Base-by-base conservation (phyloP, 2,888 invertebrate genomes). In the Drosophila recens region DNA sequence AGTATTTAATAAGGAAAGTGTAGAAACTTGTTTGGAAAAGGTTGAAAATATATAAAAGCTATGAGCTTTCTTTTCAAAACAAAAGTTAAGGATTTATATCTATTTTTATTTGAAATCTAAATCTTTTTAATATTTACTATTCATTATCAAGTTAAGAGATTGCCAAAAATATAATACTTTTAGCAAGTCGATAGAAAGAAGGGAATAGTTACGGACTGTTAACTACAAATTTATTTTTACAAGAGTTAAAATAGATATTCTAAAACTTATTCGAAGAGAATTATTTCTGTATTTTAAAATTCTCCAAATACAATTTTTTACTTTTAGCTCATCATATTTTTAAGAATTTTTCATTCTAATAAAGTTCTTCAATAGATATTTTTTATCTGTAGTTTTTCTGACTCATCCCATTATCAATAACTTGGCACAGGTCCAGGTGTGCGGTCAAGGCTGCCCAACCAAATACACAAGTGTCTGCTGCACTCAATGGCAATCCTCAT, bases 391-490 rank as follows among this genome's bases (percentile, higher is more conserved):
- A 30, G 15, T 23, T 9, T 34, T 10, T 13, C 56, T 53, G 48
- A 38, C 23, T 40, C 36, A 58, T 11, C 2, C n/a, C 6, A 11
- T 40, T 40, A 54, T 63, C 45, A 53, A 46, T 46, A 40, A 34
- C 10, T 75, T 75, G 75, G 76, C 75, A 8, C 34, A 13, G 52
- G 48, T 64, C 73, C 73, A 74, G 68, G 56, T 71, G 66, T 64
- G 30, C 40, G 72, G 73, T 75, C 75, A 75, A 75, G 75, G 75
- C 56, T 59, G 56, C 34, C 33, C 30, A 20, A 59, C 30, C 33
- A 23, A 61, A 27, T 40, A 13, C 33, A 48, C 53, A 52, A 52
- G 53, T 45, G 30, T 20, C 54, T 46, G 57, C 38, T 48, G 36
- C 38, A 34, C 33, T 56, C 43, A 67, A 57, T 45, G 52, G 53